Conservation (phyloP, 1,140 invertebrate genomes). For the Nephotettix cincticeps region DNA sequence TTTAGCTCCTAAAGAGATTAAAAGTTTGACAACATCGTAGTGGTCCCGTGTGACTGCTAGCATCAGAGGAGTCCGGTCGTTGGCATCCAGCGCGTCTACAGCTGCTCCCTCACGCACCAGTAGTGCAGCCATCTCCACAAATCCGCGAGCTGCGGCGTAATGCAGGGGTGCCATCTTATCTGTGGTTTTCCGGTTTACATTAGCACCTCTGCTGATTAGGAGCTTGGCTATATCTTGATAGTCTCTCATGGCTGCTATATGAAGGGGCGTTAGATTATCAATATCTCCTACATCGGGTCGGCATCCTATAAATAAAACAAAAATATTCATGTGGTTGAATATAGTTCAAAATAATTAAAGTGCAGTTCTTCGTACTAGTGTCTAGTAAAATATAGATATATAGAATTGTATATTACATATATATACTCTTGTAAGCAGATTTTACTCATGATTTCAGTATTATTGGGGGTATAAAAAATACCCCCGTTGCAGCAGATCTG, state of each 20-base stretch:
- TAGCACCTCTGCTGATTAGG: constrained; percentile 41
- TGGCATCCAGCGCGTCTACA: constrained; percentile 57
- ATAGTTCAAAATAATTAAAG: no score
- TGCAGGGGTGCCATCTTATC: constrained; percentile 49
- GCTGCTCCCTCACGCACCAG: constrained; percentile 51
- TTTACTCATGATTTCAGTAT: no score
- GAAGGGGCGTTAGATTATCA: constrained; percentile 48
- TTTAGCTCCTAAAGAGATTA: constrained; percentile 54
- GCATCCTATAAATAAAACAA: constrained; percentile 33
- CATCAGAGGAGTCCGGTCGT: constrained; percentile 57
- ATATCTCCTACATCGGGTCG: constrained; percentile 37
- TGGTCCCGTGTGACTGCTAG: constrained; percentile 52
- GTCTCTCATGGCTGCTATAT: constrained; percentile 48
- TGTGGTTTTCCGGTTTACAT: constrained; percentile 43
- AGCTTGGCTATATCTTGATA: constrained; percentile 43
- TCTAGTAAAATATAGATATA: no score
- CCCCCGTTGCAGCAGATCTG: no score
- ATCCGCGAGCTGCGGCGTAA: constrained; percentile 46
- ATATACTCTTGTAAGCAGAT: no score
- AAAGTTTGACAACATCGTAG: constrained; percentile 49
- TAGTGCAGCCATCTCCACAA: constrained; percentile 42
- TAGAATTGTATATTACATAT: no score
- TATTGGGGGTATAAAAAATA: no score
- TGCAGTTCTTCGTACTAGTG: no score
- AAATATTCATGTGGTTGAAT: no score